Base-by-base conservation (phyloP, 1,140 invertebrate species). In the Caerostris extrusa region DNA sequence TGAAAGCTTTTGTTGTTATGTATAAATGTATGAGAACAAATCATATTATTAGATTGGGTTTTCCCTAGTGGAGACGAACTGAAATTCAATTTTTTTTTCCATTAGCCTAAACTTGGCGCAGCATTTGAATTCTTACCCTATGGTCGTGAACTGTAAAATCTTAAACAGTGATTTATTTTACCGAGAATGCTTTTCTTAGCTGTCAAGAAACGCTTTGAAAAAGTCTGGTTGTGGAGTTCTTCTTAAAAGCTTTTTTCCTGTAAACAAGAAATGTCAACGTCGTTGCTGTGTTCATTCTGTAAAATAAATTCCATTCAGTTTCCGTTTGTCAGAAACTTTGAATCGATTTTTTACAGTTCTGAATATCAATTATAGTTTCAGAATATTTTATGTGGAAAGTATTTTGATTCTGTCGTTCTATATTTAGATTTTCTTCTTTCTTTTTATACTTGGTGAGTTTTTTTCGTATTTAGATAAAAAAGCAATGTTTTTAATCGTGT, bases 231-330 rank as follows among this genome's bases (percentile, higher is more conserved):
- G 7, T 17, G 55, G 82, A 19, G 82, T 85, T 19, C 8, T 17
- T n/a, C 17, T 85, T 85, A 85, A 85, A 58, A 85, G 82, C 82
- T 58, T 85, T n/a, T 85, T 85, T 34, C 82, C 57, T 85, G 55
- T 83, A 83, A 83, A 55, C 82, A 83, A n/a, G 82, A 83, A 83
- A 85, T 85, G 57, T 19, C 55, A 57, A 56, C 82, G 17, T 57
- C 17, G 57, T 60, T 85, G 10, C 50, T 77, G 50, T 50, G 34
- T 50, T 77, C 10, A 60, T 58, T 58, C 12, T 60, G 12, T 58
- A 85, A 55, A 60, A 58, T 85, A 58, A 85, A 60, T 60, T 34
- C 34, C 12, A 50, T 77, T 53, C 71, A 12, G 19, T 77, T 67
- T 67, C n/a, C 17, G n/a, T n/a, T 67, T 67, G 6, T 14, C 8